Base-by-base conservation (phyloP, 2,113 vertebrate genomes). In the Xenotilapia flavipinnis region DNA sequence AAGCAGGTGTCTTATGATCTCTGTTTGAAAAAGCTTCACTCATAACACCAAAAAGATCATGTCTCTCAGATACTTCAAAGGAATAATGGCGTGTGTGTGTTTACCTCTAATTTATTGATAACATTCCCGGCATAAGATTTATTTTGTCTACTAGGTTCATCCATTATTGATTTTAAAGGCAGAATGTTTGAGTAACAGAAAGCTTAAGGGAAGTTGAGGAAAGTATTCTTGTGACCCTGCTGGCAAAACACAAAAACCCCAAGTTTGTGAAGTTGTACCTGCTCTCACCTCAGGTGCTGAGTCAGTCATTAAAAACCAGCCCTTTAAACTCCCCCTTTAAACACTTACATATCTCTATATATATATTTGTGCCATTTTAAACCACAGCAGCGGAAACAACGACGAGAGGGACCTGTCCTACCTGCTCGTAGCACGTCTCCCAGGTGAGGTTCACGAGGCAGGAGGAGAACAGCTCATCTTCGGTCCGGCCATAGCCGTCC, bases 361-460 rank as follows among this genome's bases (percentile, higher is more conserved):
- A 62, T 62, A 62, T 68, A 38, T 56, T 7, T 9, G 8, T 36
- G 5, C 15, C 56, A 7, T 49, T 54, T 81, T 12, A 42, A 21
- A 77, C 10, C 45, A 9, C 7, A 26, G 38, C 13, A 28, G 70
- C 26, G 15, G 73, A 47, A 47, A 49, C 68, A 75, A 28, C 23
- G 42, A 49, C 23, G 13, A 65, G n/a, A 33, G 23, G 53, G 60
- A 56, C 31, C 23, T 9, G 86, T 82, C 88, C 97, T 97, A 99
- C 98, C 98, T 99, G 98, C 96, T 96, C 97, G 96, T 95, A 97
- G 96, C 97, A 96, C 94, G 95, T 97, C 96, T 99, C 98, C 97
- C 98, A 98, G 96, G 97, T 97, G 97, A 97, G 97, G 97, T 97
- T 98, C 94, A 97, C 96, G 90, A 98, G 97, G 96, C 97, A 97